Evolutionary conservation across 2,888 invertebrate species (phyloP).

Genomic region (Bibio marci): DNA sequence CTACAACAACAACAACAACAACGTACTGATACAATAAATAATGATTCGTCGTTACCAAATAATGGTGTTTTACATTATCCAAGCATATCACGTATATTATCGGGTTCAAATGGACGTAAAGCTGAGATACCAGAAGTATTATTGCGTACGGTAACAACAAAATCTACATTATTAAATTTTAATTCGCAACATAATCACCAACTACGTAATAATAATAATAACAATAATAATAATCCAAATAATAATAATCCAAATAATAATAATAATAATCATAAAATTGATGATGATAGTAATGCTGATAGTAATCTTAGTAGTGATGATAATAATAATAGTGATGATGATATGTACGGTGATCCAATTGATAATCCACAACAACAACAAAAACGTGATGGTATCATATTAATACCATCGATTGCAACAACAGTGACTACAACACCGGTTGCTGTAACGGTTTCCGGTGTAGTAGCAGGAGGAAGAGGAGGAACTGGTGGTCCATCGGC

Average conservation of each 20-base stretch:
- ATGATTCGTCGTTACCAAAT: conserved; percentile 31
- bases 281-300: conserved; percentile 4
- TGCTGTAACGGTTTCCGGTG: no score
- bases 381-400: no score
- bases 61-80: conserved; percentile 47
- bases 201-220: no score
- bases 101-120: conserved; percentile 70
- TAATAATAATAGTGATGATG: conserved; percentile 1
- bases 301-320: conserved; percentile 1
- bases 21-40: no score
- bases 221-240: conserved; percentile 9
- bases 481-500: conserved; percentile 1
- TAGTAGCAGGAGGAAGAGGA: conserved; percentile 2
- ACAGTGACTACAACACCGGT: no score
- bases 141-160: conserved; percentile 46
- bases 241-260: conserved; percentile 6
- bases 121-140: conserved; percentile 67
- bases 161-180: conserved; percentile 22
- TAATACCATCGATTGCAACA: no score
- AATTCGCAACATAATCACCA: neutral
- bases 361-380: no score
- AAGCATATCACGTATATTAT: conserved; percentile 67
- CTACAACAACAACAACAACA: neutral
- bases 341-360: no score
- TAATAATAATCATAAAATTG: no score